phyloP scores from a whole-genome alignment of 1,140 invertebrate species.

The Thaumetopoea pityocampa region DNA sequence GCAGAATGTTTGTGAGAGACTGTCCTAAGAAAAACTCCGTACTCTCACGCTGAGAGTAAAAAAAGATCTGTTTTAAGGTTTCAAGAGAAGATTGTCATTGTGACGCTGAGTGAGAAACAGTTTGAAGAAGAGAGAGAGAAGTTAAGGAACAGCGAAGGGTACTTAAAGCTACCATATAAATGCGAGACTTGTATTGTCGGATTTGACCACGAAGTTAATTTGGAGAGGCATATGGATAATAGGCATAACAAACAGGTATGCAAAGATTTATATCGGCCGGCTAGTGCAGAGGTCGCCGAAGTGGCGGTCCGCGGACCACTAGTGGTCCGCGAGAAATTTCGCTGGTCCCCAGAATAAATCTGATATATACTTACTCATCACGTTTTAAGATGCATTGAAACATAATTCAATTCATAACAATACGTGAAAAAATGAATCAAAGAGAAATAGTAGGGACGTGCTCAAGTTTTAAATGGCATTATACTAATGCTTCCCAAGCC shows the following conservation, averaged over 20 bases:
- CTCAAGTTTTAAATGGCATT: too few species aligned
- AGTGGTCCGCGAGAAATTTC: too few species aligned
- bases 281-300: too few species aligned
- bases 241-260: conserved; percentile 44
- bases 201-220: conserved; percentile 40
- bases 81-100: conserved; percentile 30
- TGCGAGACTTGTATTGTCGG: conserved; percentile 46
- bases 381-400: too few species aligned
- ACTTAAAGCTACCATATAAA: conserved; percentile 44
- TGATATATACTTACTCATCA: too few species aligned
- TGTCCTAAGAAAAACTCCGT: too few species aligned
- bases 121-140: conserved; percentile 37
- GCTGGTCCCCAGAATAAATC: too few species aligned
- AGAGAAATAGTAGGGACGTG: conserved; percentile 25
- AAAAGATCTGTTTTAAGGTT: conserved; percentile 4
- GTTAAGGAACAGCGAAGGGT: conserved; percentile 28
- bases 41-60: too few species aligned
- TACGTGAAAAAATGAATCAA: conserved; percentile 42
- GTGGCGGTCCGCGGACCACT: too few species aligned
- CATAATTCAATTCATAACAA: too few species aligned
- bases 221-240: conserved; percentile 40
- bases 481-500: too few species aligned
- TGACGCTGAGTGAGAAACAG: conserved; percentile 36
- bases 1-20: too few species aligned
- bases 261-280: conserved; percentile 3